phyloP scores from a whole-genome alignment of 2,113 vertebrate genomes.

The Chamaea fasciata region DNA sequence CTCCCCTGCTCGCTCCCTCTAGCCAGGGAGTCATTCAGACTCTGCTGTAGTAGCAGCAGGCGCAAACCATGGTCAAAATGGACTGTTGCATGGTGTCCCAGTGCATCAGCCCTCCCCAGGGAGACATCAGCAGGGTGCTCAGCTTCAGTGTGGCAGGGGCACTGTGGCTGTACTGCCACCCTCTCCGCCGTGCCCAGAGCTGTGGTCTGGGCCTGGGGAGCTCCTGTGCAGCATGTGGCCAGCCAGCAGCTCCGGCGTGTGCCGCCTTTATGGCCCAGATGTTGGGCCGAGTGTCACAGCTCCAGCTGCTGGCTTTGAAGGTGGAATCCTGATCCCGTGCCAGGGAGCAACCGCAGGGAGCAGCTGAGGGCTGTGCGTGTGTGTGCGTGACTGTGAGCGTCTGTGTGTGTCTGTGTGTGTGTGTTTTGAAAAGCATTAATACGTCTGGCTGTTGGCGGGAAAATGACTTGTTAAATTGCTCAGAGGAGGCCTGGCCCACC shows the following conservation, averaged over 20 bases:
- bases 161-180: accelerated
- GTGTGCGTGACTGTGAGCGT: accelerated
- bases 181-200: neutral
- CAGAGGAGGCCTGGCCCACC: conserved; percentile 44
- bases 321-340: neutral
- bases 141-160: accelerated
- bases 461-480: conserved; percentile 22
- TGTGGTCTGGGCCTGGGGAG: accelerated
- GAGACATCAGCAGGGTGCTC: accelerated
- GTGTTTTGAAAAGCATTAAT: neutral
- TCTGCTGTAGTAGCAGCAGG: neutral
- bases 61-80: accelerated
- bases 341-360: neutral
- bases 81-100: accelerated
- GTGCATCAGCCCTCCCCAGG: accelerated
- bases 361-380: neutral
- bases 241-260: accelerated
- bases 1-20: neutral
- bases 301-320: neutral
- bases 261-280: accelerated
- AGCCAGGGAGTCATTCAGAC: accelerated
- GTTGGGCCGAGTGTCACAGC: neutral
- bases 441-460: neutral
- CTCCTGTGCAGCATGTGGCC: accelerated
- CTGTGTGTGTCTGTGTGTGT: accelerated